Conservation (phyloP, 2,113 vertebrate genomes). For the Dipodomys stephensi region DNA sequence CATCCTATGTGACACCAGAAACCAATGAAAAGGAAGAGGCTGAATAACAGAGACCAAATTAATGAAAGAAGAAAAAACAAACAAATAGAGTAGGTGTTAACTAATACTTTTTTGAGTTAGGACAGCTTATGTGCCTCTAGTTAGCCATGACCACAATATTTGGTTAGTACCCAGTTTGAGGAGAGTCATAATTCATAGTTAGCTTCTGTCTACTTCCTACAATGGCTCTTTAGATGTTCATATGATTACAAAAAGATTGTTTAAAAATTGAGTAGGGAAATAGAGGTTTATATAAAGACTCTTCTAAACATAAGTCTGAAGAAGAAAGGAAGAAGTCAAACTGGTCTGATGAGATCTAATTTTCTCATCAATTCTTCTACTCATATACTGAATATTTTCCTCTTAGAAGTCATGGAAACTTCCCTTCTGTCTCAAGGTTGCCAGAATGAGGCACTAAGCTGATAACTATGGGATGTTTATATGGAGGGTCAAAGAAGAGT, state of each 20-base stretch:
- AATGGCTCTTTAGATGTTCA: neutral
- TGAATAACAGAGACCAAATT: neutral
- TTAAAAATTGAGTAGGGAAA: neutral
- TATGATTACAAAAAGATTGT: constrained; percentile 26
- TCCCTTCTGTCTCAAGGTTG: neutral
- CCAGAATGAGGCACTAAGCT: neutral
- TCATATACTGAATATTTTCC: neutral
- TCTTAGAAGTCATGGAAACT: neutral
- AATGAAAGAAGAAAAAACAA: neutral
- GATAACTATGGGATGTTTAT: no score
- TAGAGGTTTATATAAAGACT: neutral
- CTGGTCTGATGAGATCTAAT: neutral
- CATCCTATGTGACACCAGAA: neutral
- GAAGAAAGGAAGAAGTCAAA: neutral
- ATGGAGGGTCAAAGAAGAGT: neutral
- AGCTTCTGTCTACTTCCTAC: neutral
- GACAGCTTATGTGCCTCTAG: neutral
- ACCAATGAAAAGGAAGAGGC: neutral
- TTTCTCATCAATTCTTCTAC: neutral
- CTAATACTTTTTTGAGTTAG: neutral
- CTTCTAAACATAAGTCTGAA: constrained; percentile 27
- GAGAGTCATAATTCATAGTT: neutral
- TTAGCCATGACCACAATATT: neutral
- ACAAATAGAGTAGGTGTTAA: neutral
- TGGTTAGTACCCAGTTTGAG: neutral